Percentiles rank a stretch among this genome's conserved stretches.
phyloP scores from a whole-genome alignment of 1,140 invertebrate species.

The Rhyacophila brunnea region DNA sequence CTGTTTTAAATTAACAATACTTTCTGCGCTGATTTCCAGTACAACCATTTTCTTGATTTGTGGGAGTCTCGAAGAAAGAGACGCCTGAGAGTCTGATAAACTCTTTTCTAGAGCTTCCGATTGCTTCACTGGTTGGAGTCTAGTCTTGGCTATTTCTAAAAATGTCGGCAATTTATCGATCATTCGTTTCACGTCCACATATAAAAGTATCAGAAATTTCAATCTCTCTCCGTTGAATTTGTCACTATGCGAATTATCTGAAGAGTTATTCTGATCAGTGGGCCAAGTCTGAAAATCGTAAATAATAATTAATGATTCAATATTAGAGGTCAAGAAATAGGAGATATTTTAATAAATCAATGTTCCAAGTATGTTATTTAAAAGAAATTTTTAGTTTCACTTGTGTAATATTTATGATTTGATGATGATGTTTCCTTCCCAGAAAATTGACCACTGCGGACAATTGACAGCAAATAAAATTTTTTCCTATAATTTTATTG shows the following conservation, averaged over 20 bases:
- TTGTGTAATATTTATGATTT: no score
- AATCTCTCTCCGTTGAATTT: slow-evolving; percentile 27
- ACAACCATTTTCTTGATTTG: slow-evolving; percentile 59
- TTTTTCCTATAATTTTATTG: no score
- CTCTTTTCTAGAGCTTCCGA: slow-evolving; percentile 44
- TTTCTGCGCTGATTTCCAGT: slow-evolving; percentile 57
- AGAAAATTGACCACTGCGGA: no score
- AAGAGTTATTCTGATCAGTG: slow-evolving; percentile 14
- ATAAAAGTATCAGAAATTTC: slow-evolving; percentile 44
- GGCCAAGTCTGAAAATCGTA: slow-evolving; percentile 20
- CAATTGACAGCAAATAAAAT: no score
- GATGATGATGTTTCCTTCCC: no score
- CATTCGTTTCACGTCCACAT: slow-evolving; percentile 50
- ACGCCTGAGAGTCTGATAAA: slow-evolving; percentile 51
- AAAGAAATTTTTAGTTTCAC: no score
- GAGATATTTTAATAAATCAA: no score
- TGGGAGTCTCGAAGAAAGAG: slow-evolving; percentile 52
- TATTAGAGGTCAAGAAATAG: no score
- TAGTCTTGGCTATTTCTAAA: slow-evolving; percentile 46
- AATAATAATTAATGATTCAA: no score
- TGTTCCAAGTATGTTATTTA: no score
- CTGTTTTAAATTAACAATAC: slow-evolving; percentile 63
- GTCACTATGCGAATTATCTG: slow-evolving; percentile 14
- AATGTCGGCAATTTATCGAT: slow-evolving; percentile 48
- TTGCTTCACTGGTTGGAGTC: slow-evolving; percentile 42